phyloP scores from a whole-genome alignment of 2,888 invertebrate species.

The Chalcosyrphus nemorum region DNA sequence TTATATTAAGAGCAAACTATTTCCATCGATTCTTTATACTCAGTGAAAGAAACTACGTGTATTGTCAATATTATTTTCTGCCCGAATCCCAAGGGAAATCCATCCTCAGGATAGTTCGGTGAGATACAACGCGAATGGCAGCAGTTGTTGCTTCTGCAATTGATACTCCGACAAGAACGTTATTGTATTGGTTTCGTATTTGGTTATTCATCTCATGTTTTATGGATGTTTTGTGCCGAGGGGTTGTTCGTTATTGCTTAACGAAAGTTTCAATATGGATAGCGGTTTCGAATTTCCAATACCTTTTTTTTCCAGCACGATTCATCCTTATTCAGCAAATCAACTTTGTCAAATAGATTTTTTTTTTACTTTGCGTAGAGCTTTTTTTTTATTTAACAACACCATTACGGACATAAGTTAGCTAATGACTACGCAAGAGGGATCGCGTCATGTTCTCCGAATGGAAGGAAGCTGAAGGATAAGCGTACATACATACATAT shows the following conservation, averaged over 20 bases:
- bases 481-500: neutral
- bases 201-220: conserved; percentile 60
- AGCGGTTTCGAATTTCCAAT: conserved; percentile 47
- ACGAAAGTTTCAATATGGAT: conserved; percentile 52
- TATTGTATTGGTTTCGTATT: conserved; percentile 43
- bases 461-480: neutral
- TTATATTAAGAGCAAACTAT: conserved; percentile 19
- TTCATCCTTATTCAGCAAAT: conserved; percentile 48
- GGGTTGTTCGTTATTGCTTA: conserved; percentile 54
- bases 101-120: neutral
- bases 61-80: neutral
- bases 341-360: conserved; percentile 41
- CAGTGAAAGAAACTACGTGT: no score
- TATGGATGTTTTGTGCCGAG: conserved; percentile 58
- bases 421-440: neutral
- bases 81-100: neutral
- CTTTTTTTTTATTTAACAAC: neutral
- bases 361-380: neutral
- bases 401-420: neutral
- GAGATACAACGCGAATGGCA: neutral
- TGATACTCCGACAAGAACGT: conserved; percentile 5
- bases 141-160: conserved; percentile 40
- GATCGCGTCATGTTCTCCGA: neutral
- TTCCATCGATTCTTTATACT: no score
- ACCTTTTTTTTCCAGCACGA: conserved; percentile 7